These are phyloP conservation scores for Phortica magna DNA, from an alignment of 2,888 invertebrate genomes.

Conservation along the genomic window DNA sequence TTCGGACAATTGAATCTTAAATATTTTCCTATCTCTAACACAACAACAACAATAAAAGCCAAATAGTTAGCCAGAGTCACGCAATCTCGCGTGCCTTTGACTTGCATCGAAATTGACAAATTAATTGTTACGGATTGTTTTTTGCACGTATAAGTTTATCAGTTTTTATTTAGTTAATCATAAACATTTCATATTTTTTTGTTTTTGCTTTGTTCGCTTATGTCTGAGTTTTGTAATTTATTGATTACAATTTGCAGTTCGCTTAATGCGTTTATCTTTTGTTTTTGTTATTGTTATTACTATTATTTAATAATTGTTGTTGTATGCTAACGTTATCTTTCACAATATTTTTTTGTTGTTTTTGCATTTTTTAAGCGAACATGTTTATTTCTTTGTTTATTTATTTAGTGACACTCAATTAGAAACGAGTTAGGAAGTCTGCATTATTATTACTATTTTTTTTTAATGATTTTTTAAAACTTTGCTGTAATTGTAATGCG, in stretches of 20 bases:
- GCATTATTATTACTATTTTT: constrained; percentile 34
- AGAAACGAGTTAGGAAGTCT: constrained; percentile 46
- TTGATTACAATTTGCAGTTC: too few species aligned
- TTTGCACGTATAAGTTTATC: neutral
- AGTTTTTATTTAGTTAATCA: constrained; percentile 47
- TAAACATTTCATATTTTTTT: constrained; percentile 46
- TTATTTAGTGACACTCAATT: constrained; percentile 37
- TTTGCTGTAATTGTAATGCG: constrained; percentile 12
- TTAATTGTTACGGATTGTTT: neutral
- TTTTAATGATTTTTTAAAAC: constrained; percentile 18
- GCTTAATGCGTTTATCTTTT: too few species aligned
- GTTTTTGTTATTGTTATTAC: too few species aligned
- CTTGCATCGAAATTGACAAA: neutral
- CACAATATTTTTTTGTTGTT: constrained; percentile 12
- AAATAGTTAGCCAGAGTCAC: neutral
- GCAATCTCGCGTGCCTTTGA: neutral
- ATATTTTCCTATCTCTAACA: constrained; percentile 50
- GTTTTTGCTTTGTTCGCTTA: constrained; percentile 18
- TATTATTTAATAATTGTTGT: constrained; percentile 33
- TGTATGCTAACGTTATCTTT: constrained; percentile 7
- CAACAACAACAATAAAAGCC: constrained; percentile 54
- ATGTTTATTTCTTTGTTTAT: constrained; percentile 36
- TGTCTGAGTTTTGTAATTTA: too few species aligned
- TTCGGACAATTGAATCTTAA: neutral
- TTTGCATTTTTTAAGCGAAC: constrained; percentile 33